A percentile compares a stretch with the other conserved stretches of the same genome.
These are phyloP conservation scores for Polydrusus pterygomalis DNA, from an alignment of 2,888 invertebrate genomes.

Conservation along the genomic window DNA sequence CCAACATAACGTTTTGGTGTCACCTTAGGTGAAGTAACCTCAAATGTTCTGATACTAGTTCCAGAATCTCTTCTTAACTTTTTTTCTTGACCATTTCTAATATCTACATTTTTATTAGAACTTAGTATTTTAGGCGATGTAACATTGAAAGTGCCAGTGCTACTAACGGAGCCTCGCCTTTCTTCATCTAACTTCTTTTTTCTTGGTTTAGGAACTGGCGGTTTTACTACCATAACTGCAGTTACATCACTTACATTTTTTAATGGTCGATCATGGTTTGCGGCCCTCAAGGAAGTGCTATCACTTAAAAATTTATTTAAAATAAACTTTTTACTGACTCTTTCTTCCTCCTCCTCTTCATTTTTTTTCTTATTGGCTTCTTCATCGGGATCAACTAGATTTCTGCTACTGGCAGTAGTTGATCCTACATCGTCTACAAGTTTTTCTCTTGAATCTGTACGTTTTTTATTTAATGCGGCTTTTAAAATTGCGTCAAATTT, in stretches of 20 bases:
- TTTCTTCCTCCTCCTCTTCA: constrained; percentile 29
- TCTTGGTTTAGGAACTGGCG: constrained; percentile 65
- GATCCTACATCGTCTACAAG: constrained; percentile 40
- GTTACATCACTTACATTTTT: no score
- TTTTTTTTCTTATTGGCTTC: not conserved
- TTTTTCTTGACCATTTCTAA: not conserved
- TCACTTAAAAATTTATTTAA: constrained; percentile 49
- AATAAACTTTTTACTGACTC: constrained; percentile 48
- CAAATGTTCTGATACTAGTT: constrained; percentile 58
- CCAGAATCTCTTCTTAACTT: constrained; percentile 38
- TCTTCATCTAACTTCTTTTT: constrained; percentile 52
- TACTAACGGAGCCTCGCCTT: constrained; percentile 40
- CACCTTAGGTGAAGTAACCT: constrained; percentile 56
- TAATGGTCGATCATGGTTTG: no score
- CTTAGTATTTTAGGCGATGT: constrained; percentile 50
- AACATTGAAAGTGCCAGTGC: constrained; percentile 59
- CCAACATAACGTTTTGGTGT: not conserved
- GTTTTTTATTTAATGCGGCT: constrained; percentile 57
- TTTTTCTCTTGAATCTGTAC: constrained; percentile 22
- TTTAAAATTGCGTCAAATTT: constrained; percentile 66
- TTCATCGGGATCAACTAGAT: constrained; percentile 41
- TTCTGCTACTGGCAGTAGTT: constrained; percentile 41
- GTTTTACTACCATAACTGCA: constrained; percentile 42
- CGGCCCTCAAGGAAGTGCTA: not conserved
- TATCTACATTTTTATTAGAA: not conserved